Conservation (phyloP, 1,140 invertebrate species). For the Panonychus citri region DNA sequence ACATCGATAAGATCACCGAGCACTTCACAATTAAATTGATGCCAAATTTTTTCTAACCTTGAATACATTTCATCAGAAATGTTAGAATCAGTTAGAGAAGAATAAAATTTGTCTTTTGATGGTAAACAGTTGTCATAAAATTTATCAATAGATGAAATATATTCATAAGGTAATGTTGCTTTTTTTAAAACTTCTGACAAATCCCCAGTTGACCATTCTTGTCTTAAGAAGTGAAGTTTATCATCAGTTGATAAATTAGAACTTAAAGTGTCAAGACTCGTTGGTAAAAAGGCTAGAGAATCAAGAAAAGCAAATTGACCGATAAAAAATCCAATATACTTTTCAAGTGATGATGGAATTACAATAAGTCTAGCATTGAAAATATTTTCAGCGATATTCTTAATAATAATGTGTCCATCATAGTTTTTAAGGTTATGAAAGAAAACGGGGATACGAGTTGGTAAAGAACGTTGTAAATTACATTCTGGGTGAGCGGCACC, state of each 20-base stretch:
- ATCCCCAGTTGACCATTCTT: too few relatives aligned
- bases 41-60: slow-evolving; percentile 12
- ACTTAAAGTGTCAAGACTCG: too few relatives aligned
- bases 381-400: too few relatives aligned
- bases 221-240: too few relatives aligned
- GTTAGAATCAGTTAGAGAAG: not conserved
- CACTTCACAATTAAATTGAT: slow-evolving; percentile 17
- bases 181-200: too few relatives aligned
- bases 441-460: not conserved
- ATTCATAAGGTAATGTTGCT: too few relatives aligned
- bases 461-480: not conserved
- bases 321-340: too few relatives aligned
- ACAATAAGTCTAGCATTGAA: too few relatives aligned
- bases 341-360: too few relatives aligned
- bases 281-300: too few relatives aligned
- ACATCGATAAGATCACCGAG: slow-evolving; percentile 23
- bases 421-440: not conserved
- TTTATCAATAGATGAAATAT: not conserved
- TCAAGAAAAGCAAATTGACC: too few relatives aligned
- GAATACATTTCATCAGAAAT: not conserved
- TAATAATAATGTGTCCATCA: not conserved
- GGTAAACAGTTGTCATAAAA: not conserved
- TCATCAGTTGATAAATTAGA: too few relatives aligned
- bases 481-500: not conserved
- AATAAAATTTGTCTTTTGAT: not conserved